Percentiles rank a stretch among this genome's conserved stretches.
phyloP scores from a whole-genome alignment of 1,140 invertebrate species.

The Nymphalis io region DNA sequence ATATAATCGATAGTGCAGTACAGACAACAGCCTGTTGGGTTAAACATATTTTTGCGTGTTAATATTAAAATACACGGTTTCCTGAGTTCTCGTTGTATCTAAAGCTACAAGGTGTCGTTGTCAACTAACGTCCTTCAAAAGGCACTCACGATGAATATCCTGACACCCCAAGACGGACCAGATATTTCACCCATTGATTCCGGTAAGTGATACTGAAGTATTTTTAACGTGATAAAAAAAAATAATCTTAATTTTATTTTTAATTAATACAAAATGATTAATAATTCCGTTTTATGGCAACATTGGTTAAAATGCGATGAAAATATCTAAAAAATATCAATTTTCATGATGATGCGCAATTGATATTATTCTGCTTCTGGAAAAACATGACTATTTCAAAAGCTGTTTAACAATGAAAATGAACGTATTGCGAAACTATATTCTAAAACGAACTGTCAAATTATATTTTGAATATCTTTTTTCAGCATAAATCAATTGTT shows the following conservation, averaged over 20 bases:
- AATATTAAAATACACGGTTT: slow-evolving; percentile 44
- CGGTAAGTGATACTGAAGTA: slow-evolving; percentile 49
- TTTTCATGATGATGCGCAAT: slow-evolving; percentile 20
- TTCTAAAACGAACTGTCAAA: too few species aligned
- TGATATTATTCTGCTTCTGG: slow-evolving; percentile 2
- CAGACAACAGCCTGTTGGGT: slow-evolving; percentile 72
- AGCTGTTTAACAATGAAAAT: too few species aligned
- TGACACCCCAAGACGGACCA: slow-evolving; percentile 61
- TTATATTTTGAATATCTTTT: too few species aligned
- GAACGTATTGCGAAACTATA: too few species aligned
- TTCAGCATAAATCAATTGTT: neutral
- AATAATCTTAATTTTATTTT: neutral
- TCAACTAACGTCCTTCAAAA: slow-evolving; percentile 68
- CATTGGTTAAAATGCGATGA: neutral
- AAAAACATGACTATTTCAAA: neutral
- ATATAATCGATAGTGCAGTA: slow-evolving; percentile 72
- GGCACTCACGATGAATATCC: slow-evolving; percentile 72
- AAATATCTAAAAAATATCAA: slow-evolving; percentile 2
- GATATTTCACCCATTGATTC: slow-evolving; percentile 65
- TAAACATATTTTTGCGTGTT: slow-evolving; percentile 49
- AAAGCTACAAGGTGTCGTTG: slow-evolving; percentile 70
- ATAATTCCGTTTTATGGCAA: neutral
- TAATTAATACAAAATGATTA: neutral
- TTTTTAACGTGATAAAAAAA: neutral
- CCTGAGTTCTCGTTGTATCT: slow-evolving; percentile 46